phyloP scores from a whole-genome alignment of 2,113 vertebrate species.

The Cardinalis cardinalis region DNA sequence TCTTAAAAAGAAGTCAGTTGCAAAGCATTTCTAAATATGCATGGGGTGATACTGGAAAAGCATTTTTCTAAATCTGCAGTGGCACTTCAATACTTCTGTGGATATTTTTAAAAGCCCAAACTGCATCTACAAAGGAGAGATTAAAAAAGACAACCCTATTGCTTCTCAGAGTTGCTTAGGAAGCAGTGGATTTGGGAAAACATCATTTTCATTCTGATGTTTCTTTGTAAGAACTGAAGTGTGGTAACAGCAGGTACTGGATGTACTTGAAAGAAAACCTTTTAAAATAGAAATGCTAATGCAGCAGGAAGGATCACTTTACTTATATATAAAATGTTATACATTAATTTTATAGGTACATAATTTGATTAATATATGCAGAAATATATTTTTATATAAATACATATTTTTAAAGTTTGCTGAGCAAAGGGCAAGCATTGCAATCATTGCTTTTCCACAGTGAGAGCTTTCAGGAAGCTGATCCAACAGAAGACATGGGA shows the following conservation, averaged over 20 bases:
- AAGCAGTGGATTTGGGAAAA: not conserved
- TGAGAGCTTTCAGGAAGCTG: not conserved
- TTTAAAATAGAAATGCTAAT: not conserved
- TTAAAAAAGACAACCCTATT: not conserved
- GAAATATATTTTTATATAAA: not conserved
- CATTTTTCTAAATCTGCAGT: not conserved
- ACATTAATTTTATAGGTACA: accelerated
- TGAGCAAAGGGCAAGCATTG: not conserved
- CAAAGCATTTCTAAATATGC: constrained; percentile 7
- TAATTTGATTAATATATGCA: not conserved
- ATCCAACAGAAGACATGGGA: not conserved
- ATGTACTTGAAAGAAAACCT: not conserved
- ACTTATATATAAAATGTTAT: not conserved
- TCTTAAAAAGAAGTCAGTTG: not conserved
- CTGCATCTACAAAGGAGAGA: not conserved
- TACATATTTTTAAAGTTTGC: not conserved
- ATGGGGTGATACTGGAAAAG: not conserved
- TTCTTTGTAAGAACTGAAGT: not conserved
- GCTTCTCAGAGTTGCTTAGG: not conserved
- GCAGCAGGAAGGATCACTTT: not conserved
- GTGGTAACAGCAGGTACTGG: not conserved
- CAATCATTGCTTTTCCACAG: not conserved
- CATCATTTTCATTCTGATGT: not conserved
- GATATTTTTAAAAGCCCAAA: not conserved
- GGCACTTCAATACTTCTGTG: not conserved